These are phyloP conservation scores for Autographa pulchrina DNA, from an alignment of 2,888 invertebrate genomes.

Conservation along the genomic window DNA sequence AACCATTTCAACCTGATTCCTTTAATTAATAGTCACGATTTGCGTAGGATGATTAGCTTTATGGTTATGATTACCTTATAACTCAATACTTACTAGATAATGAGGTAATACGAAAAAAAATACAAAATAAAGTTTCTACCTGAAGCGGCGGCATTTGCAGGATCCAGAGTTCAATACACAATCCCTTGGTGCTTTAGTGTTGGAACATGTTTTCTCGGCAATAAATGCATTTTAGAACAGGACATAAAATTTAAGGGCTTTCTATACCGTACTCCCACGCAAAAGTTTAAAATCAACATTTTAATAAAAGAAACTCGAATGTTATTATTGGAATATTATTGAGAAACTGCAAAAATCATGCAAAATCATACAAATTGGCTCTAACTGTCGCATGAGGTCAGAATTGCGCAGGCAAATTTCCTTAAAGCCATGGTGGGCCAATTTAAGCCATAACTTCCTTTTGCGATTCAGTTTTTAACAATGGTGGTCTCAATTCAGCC, in stretches of 20 bases:
- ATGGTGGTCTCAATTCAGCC: conserved; percentile 40
- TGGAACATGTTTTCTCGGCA: no score
- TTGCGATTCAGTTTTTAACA: conserved; percentile 54
- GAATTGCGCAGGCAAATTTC: conserved; percentile 33
- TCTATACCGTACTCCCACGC: no score
- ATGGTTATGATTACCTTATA: conserved; percentile 27
- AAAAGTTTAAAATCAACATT: neutral
- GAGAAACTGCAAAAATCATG: neutral
- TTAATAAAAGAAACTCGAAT: neutral
- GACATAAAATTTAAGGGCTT: no score
- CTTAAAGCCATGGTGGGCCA: conserved; percentile 35
- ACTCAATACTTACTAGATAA: neutral
- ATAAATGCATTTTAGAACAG: neutral
- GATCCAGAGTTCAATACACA: no score
- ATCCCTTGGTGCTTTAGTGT: no score
- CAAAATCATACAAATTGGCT: conserved; percentile 8
- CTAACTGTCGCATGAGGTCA: conserved; percentile 28
- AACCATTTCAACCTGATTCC: conserved; percentile 27
- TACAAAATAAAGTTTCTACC: no score
- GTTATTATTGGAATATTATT: no score
- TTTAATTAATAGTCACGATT: conserved; percentile 40
- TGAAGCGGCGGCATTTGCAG: no score
- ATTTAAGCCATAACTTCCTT: conserved; percentile 39
- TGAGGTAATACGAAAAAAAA: neutral
- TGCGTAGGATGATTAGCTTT: conserved; percentile 36